A percentile compares a stretch with the other conserved stretches of the same genome.
These are phyloP conservation scores for Halisarca cf. caerulea DNA, from an alignment of 37 sponge, comb jelly and placozoan genomes.

Conservation along the genomic window DNA sequence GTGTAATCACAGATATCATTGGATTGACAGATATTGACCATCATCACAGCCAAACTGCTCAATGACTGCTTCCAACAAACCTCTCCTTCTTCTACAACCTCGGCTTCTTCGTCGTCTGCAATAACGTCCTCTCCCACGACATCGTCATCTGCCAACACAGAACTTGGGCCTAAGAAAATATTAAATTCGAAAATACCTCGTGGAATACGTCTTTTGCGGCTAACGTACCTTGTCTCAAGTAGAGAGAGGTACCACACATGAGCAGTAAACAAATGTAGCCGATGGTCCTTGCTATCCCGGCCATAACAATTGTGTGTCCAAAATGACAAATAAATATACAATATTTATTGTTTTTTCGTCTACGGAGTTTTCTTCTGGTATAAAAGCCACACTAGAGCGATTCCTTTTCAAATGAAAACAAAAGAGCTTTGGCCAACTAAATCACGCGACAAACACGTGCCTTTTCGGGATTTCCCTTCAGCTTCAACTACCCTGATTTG, in stretches of 20 bases:
- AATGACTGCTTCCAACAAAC: slow-evolving; percentile 39
- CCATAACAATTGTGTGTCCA: background rate
- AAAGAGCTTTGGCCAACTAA: background rate
- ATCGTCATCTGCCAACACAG: background rate
- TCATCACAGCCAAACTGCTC: slow-evolving; percentile 4
- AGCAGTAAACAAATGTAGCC: background rate
- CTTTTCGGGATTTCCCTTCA: background rate
- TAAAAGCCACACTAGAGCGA: background rate
- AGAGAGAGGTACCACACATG: slow-evolving; percentile 12
- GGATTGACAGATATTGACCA: slow-evolving; percentile 27
- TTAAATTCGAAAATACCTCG: background rate
- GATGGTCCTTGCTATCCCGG: background rate
- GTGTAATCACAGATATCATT: slow-evolving; percentile 25
- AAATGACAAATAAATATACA: background rate
- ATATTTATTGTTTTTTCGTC: background rate
- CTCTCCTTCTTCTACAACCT: slow-evolving; percentile 36
- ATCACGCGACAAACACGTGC: background rate
- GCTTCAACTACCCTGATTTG: background rate
- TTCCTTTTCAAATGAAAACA: background rate
- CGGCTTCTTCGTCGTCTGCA: slow-evolving; percentile 26
- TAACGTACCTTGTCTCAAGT: background rate
- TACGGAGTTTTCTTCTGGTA: background rate
- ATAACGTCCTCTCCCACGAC: background rate
- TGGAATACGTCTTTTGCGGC: background rate
- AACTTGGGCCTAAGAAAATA: background rate